Base-by-base conservation (phyloP, 1,140 invertebrate species). In the Monochamus saltuarius region DNA sequence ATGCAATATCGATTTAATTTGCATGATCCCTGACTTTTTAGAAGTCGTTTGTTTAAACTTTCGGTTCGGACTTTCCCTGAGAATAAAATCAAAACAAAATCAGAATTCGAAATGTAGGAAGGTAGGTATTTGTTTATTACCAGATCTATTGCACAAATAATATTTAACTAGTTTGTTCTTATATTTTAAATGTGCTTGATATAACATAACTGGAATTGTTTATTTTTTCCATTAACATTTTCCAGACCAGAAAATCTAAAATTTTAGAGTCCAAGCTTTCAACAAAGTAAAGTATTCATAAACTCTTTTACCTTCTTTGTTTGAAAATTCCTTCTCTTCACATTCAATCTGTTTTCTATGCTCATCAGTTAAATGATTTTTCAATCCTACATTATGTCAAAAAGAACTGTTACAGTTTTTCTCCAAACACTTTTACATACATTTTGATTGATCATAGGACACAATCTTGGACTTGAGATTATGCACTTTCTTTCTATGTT, bases 141-240 rank as follows among this genome's bases (percentile, higher is more conserved):
- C 22, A 3, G 22, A 29, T 29, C 22, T 29, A 29, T 29, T 29
- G 22, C 22, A 29, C 3, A 9, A 4, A 47, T 47, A 14, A 29
- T 29, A 29, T 47, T 4, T 47, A 1, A 47, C 45, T 52, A 17
- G 9, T 37, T 52, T 52, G 11, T 52, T 43, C 2, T 34, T 36
- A n/a, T 4, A 45, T 37, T 52, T 52, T 45, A 1, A 16, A n/a
- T 52, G 29, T 43, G 35, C 13, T 45, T 11, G n/a, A 38, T 45
- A 52, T 34, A 36, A 52, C 35, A 35, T 52, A 52, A 36, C n/a
- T 52, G 2, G 40, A 52, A n/a, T 34, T 52, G 22, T 4, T 52
- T 45, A 4, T 36, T 52, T 52, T 62, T 45, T 62, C 56, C 38
- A 56, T 62, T 58, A 62, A 62, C 39, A 22, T 58, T 47, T 59